A percentile compares a stretch with the other conserved stretches of the same genome.
These are phyloP conservation scores for Eudasyphora cyanicolor DNA, from an alignment of 2,888 invertebrate species.

Conservation along the genomic window DNA sequence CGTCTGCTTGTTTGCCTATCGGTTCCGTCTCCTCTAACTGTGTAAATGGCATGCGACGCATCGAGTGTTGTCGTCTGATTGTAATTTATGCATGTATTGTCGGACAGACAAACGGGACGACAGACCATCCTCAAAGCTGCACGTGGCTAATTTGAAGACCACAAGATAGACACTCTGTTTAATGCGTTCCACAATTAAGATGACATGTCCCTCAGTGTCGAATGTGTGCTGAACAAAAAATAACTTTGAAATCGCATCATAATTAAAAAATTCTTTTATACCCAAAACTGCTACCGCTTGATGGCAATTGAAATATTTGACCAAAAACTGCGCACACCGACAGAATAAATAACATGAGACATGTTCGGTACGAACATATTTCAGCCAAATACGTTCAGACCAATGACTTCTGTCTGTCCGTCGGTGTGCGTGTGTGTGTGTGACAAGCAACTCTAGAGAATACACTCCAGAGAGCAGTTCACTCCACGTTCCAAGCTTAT, in stretches of 20 bases:
- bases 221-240: not conserved
- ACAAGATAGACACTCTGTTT: not conserved
- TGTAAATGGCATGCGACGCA: not conserved
- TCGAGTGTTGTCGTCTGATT: slow-evolving; percentile 57
- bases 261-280: slow-evolving; percentile 30
- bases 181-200: slow-evolving; percentile 13
- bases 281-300: slow-evolving; percentile 51
- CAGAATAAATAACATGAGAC: slow-evolving; percentile 30
- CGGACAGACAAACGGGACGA: not conserved
- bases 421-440: slow-evolving; percentile 57
- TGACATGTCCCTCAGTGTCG: slow-evolving; percentile 3
- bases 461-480: slow-evolving; percentile 40
- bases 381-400: slow-evolving; percentile 23
- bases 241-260: slow-evolving; percentile 33
- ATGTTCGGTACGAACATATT: slow-evolving; percentile 17
- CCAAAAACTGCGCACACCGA: slow-evolving; percentile 46
- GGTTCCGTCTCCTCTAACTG: not conserved
- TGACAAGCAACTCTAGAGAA: slow-evolving; percentile 67
- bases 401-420: too few species aligned
- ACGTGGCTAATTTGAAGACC: slow-evolving; percentile 57
- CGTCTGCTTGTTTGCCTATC: not conserved
- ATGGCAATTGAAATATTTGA: slow-evolving; percentile 62
- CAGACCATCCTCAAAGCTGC: slow-evolving; percentile 41
- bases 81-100: slow-evolving; percentile 56
- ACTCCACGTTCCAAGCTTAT: not conserved